phyloP scores from a whole-genome alignment of 2,888 invertebrate species.

The Carpatolechia fugitivella region DNA sequence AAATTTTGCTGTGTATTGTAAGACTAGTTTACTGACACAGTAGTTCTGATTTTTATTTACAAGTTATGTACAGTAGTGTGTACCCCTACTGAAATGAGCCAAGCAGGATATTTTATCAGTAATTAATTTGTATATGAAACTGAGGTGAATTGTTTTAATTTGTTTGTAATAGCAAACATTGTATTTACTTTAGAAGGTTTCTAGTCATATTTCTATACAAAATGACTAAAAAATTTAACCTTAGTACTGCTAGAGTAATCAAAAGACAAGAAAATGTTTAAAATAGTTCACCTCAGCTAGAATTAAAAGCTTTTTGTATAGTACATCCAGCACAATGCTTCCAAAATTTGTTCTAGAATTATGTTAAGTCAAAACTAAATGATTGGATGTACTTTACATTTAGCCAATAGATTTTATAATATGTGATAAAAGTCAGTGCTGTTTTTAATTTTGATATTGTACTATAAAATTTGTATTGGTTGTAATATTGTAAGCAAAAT shows the following conservation, averaged over 20 bases:
- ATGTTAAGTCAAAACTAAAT: background rate
- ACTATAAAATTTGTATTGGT: background rate
- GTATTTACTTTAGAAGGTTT: too few relatives aligned
- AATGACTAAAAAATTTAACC: background rate
- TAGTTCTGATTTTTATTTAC: background rate
- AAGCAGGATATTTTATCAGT: slow-evolving; percentile 6
- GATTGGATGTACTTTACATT: slow-evolving; percentile 17
- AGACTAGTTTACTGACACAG: too few relatives aligned
- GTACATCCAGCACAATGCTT: slow-evolving; percentile 5
- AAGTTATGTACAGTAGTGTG: too few relatives aligned
- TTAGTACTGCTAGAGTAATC: too few relatives aligned
- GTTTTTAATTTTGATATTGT: slow-evolving; percentile 9
- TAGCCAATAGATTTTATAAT: background rate
- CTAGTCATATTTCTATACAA: background rate
- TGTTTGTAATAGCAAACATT: too few relatives aligned
- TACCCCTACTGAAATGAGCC: background rate
- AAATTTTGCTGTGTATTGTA: too few relatives aligned
- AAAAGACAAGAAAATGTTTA: background rate
- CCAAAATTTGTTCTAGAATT: background rate
- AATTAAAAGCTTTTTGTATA: slow-evolving; percentile 18
- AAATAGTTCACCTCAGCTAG: background rate
- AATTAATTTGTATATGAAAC: slow-evolving; percentile 1
- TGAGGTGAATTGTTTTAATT: slow-evolving; percentile 6
- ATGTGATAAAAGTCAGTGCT: slow-evolving; percentile 17
- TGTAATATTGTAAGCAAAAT: background rate